Evolutionary conservation across 2,888 invertebrate species (phyloP).

Genomic region (Patella caerulea): DNA sequence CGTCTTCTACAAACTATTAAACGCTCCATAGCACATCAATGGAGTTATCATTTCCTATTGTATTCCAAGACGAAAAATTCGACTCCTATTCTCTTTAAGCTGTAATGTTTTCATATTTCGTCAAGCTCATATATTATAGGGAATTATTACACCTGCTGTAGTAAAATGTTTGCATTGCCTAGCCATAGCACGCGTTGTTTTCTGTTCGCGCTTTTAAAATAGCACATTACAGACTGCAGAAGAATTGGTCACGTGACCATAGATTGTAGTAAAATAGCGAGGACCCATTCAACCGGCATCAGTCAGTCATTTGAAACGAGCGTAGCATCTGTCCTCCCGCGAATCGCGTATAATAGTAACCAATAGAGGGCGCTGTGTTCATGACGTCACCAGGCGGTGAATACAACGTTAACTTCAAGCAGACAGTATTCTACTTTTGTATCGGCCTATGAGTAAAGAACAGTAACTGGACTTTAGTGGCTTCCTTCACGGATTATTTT

Average conservation of each 20-base stretch:
- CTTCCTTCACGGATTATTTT: neutral
- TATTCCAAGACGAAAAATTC: neutral
- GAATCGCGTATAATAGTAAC: neutral
- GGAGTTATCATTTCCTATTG: neutral
- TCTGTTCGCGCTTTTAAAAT: neutral
- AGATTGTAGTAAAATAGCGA: neutral
- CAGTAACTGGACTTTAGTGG: neutral
- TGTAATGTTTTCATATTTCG: no score
- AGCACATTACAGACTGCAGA: neutral
- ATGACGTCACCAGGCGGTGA: slow-evolving; percentile 1
- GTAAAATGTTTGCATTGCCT: neutral
- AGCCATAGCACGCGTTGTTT: neutral
- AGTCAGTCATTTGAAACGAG: neutral
- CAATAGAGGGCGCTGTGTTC: neutral
- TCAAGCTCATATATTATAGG: neutral
- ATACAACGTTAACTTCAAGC: slow-evolving; percentile 4
- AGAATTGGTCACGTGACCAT: slow-evolving; percentile 5
- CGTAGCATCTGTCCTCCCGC: neutral
- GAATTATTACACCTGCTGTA: slow-evolving; percentile 1
- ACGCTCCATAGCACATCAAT: slow-evolving; percentile 3
- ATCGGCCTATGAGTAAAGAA: neutral
- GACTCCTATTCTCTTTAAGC: neutral
- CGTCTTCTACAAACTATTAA: slow-evolving; percentile 7
- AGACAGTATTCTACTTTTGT: neutral
- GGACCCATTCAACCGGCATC: neutral